Evolutionary conservation across 2,113 vertebrate species (phyloP), one percentile per base, ranked within the genome.

Genomic region (Arizona elegans): DNA sequence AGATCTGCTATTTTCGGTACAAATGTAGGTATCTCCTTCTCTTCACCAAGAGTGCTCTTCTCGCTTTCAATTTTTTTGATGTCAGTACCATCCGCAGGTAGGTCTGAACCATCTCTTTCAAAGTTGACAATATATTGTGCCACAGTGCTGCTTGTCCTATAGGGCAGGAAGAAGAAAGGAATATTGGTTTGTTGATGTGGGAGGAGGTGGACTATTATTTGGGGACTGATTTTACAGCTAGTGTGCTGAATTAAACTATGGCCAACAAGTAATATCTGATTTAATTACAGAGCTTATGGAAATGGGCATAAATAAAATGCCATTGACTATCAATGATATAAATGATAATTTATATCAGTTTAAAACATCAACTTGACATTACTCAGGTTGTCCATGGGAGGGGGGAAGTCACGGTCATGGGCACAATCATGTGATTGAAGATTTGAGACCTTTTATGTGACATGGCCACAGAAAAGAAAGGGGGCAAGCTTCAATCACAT

Each of bases 81-180:
- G 7, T 97, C 94, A 58, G 96, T 95, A 85, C 97, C 97, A 50
- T 96, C 94, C 21, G 56, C 93, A 24, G 96, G 91, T 97, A 92
- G 88, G 91, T 97, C 97, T 70, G 96, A 94, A 29, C 91, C 81
- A 1, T 96, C 97, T 26, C 93, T 97, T 96, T 98, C 98, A 95
- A 99, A 99, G 95, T 98, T 92, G 5, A 98, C 97, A 17, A 96
- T 96, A 33, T 98, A 99, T 47, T 96, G 96, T 62, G 98, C 98
- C 0, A 98, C 94, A 43, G 97, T 97, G 94, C 98, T 98, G 95
- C 97, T 98, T 33, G 97, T 97, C 17, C 98, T 99, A 96, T 90
- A 86, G 90, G 38, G 47, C 17, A 93, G 92, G 92, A 95, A 88
- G 92, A 95, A 88, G 96, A 93, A 23, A 96, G 38, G 93, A 86